phyloP scores from a whole-genome alignment of 2,113 vertebrate genomes.

The Enhydra lutris region DNA sequence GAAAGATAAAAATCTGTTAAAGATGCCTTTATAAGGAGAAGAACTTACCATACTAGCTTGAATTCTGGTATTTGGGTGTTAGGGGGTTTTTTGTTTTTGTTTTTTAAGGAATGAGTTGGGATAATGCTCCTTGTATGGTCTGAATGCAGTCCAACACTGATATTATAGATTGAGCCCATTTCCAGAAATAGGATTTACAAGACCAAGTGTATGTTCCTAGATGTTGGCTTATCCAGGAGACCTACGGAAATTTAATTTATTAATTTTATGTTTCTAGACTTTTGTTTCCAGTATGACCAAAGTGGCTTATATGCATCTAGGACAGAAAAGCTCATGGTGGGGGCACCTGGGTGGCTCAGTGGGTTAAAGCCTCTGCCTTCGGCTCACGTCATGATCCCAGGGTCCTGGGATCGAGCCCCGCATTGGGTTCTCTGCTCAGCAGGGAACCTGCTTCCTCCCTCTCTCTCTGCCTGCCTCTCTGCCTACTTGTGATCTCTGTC shows the following conservation, averaged over 20 bases:
- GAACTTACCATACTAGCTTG: slow-evolving; percentile 33
- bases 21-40: slow-evolving; percentile 44
- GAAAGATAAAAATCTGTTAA: slow-evolving; percentile 70
- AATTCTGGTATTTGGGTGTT: slow-evolving; percentile 7
- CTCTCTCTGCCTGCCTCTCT: too few relatives aligned
- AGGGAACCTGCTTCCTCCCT: too few relatives aligned
- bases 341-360: too few relatives aligned
- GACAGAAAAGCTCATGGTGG: background rate
- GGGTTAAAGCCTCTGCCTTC: too few relatives aligned
- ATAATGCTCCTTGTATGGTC: slow-evolving; percentile 67
- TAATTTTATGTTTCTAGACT: slow-evolving; percentile 57
- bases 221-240: slow-evolving; percentile 70
- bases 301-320: fast-evolving
- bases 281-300: slow-evolving; percentile 41
- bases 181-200: slow-evolving; percentile 63
- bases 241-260: slow-evolving; percentile 72
- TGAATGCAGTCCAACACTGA: slow-evolving; percentile 64
- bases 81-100: background rate
- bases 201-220: slow-evolving; percentile 65
- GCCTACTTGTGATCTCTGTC: too few relatives aligned
- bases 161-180: slow-evolving; percentile 61
- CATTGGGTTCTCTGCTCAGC: too few relatives aligned
- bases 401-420: too few relatives aligned
- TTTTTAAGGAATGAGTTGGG: background rate
- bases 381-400: too few relatives aligned